Conservation (phyloP, 2,797 vertebrate species). For the Florisuga fusca region DNA sequence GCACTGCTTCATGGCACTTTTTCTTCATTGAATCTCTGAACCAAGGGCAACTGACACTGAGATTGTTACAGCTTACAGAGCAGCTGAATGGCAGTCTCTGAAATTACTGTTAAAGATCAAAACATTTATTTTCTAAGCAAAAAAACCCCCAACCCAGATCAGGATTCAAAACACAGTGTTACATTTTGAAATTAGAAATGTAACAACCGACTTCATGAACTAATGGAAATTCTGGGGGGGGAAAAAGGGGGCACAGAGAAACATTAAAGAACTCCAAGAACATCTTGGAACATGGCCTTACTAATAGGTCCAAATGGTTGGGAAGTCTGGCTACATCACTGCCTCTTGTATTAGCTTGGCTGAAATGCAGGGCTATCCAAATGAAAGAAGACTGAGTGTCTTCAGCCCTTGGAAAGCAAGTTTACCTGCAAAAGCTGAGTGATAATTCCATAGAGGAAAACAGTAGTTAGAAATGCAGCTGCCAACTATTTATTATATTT, state of each 20-base stretch:
- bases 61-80: background rate
- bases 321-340: background rate
- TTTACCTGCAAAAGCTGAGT: background rate
- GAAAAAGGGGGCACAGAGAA: background rate
- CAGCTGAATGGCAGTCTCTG: background rate
- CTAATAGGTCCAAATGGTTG: background rate
- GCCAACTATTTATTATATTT: background rate
- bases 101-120: background rate
- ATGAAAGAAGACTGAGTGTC: background rate
- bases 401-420: background rate
- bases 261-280: background rate
- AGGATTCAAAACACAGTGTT: background rate
- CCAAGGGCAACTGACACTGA: background rate
- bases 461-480: background rate
- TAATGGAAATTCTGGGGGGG: background rate
- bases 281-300: background rate
- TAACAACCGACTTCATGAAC: background rate
- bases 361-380: background rate
- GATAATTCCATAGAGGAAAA: background rate
- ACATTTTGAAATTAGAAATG: background rate
- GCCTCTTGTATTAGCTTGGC: background rate
- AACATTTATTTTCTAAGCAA: background rate
- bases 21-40: background rate
- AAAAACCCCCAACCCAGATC: background rate
- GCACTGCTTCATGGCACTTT: background rate